A percentile compares a stretch with the other conserved stretches of the same genome.
Evolutionary conservation across 1,140 invertebrate genomes (phyloP).

Genomic region (Harpegnathos saltator): DNA sequence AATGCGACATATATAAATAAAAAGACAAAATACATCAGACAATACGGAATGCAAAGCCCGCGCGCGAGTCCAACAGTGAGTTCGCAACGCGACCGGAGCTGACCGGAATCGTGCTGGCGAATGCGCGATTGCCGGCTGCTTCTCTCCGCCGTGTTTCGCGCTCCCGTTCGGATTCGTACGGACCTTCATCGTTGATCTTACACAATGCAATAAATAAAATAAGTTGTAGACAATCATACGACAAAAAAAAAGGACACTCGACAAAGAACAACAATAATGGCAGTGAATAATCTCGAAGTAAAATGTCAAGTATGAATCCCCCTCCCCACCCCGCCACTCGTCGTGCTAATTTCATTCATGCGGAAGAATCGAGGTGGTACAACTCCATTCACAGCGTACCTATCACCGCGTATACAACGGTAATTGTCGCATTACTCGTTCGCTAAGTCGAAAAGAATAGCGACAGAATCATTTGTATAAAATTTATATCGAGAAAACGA

Average conservation of each 20-base stretch:
- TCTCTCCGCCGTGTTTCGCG: neutral
- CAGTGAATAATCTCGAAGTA: conserved; percentile 78
- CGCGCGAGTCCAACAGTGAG: neutral
- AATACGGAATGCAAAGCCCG: neutral
- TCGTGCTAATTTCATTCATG: neutral
- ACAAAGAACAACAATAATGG: conserved; percentile 77
- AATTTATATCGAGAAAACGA: conserved; percentile 39
- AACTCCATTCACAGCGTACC: neutral
- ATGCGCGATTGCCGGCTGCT: too few species aligned
- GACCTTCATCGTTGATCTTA: conserved; percentile 52
- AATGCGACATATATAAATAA: conserved; percentile 56
- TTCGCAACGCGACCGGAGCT: too few species aligned
- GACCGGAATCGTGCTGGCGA: neutral
- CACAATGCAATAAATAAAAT: conserved; percentile 73
- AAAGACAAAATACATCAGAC: conserved; percentile 54
- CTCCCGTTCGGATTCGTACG: neutral
- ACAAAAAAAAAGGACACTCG: conserved; percentile 33
- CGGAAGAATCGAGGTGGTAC: neutral
- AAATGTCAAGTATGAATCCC: conserved; percentile 53
- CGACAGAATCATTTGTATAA: conserved; percentile 4
- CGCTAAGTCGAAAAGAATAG: too few species aligned
- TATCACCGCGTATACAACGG: neutral
- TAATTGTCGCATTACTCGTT: neutral
- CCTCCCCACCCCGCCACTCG: neutral
- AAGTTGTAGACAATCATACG: conserved; percentile 58